Evolutionary conservation across 2,797 vertebrate species (phyloP).

Genomic region (Dicrostonyx torquatus): DNA sequence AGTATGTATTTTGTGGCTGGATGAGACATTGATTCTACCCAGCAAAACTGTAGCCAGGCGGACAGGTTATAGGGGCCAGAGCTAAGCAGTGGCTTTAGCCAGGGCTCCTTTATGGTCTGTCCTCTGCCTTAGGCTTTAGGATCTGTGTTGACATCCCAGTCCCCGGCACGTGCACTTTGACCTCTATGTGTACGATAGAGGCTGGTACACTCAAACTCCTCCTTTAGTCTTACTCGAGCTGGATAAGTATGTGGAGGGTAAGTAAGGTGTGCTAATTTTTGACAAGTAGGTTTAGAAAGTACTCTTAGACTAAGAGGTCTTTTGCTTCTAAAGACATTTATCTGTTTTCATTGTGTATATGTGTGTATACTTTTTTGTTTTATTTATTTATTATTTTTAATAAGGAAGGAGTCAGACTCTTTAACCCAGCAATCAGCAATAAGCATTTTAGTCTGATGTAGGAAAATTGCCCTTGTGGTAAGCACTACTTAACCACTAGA

Average conservation of each 20-base stretch:
- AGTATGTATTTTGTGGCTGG: background rate
- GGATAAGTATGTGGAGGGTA: background rate
- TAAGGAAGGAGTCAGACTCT: background rate
- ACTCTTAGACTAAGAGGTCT: background rate
- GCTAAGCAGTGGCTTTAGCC: background rate
- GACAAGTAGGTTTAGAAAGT: background rate
- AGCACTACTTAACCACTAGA: conserved; percentile 45
- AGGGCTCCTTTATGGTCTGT: background rate
- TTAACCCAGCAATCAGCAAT: rapidly evolving
- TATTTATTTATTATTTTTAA: background rate
- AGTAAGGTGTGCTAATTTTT: background rate
- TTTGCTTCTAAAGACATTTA: background rate
- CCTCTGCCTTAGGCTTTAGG: background rate
- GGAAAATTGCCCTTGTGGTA: background rate
- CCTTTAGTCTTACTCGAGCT: background rate
- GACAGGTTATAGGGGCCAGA: background rate
- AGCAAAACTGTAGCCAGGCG: background rate
- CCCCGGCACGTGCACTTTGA: no score
- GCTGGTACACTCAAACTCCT: no score
- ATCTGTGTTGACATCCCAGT: background rate
- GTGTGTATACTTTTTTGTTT: background rate
- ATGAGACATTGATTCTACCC: background rate
- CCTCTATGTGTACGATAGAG: background rate
- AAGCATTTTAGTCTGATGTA: rapidly evolving
- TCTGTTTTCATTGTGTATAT: background rate